These are phyloP conservation scores for Sturnus vulgaris DNA, from an alignment of 2,113 vertebrate species.

Conservation along the genomic window DNA sequence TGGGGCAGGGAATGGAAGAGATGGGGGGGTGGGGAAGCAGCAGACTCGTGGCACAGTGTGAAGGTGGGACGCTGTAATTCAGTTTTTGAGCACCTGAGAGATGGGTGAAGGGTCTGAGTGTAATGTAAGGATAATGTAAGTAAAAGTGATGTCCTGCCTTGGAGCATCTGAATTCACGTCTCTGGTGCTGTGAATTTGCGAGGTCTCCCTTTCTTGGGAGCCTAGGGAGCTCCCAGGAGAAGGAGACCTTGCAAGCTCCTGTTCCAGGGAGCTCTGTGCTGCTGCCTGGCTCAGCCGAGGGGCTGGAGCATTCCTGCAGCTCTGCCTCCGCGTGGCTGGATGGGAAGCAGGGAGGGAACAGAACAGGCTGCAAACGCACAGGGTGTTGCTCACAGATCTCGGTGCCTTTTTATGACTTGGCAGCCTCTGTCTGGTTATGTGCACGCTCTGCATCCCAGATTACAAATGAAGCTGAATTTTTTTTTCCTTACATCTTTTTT, in stretches of 20 bases:
- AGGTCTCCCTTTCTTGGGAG: background rate
- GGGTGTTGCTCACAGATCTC: background rate
- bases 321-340: background rate
- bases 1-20: background rate
- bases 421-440: background rate
- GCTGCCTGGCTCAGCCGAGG: accelerated
- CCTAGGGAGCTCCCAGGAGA: background rate
- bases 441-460: background rate
- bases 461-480: background rate
- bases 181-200: background rate
- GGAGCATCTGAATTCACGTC: background rate
- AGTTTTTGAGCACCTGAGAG: background rate
- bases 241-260: background rate
- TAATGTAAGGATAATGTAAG: background rate
- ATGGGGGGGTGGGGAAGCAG: background rate
- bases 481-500: background rate
- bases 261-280: background rate
- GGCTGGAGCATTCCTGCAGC: background rate
- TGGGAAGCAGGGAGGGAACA: background rate
- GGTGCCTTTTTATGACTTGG: background rate
- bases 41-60: background rate
- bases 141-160: background rate
- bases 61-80: background rate
- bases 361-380: background rate
- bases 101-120: background rate